Evolutionary conservation across 2,113 vertebrate species (phyloP).

Genomic region (human): DNA sequence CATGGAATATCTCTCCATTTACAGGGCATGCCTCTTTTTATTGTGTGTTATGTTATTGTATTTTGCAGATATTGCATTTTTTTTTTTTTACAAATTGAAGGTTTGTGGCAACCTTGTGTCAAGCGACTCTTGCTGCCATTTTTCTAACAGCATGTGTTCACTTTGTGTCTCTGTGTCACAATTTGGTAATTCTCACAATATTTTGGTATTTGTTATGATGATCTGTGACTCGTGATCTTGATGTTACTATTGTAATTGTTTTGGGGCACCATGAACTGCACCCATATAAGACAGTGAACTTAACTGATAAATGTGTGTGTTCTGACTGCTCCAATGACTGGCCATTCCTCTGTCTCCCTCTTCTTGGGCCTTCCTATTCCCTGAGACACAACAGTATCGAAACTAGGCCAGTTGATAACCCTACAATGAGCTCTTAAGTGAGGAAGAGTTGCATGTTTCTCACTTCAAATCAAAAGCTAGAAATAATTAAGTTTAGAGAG

Average conservation of each 20-base stretch:
- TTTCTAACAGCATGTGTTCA: too few species aligned
- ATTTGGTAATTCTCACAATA: too few species aligned
- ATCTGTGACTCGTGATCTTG: too few species aligned
- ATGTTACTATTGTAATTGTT: too few species aligned
- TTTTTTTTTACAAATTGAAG: not conserved
- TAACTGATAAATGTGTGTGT: not conserved
- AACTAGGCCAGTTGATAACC: not conserved
- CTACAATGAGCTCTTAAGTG: not conserved
- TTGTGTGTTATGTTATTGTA: not conserved
- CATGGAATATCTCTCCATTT: not conserved
- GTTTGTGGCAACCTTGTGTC: not conserved
- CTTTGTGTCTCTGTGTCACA: too few species aligned
- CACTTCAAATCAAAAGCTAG: not conserved
- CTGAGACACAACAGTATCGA: not conserved
- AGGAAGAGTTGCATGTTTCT: not conserved
- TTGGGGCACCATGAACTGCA: not conserved
- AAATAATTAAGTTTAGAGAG: not conserved
- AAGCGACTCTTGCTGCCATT: not conserved
- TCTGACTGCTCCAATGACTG: not conserved
- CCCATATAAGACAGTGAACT: not conserved
- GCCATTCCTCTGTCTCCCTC: not conserved
- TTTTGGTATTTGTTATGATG: too few species aligned
- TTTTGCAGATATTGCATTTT: not conserved
- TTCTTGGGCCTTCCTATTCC: not conserved
- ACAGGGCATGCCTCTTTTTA: not conserved